Evolutionary conservation across 2,888 invertebrate genomes (phyloP).

Genomic region (Trissolcus japonicus): DNA sequence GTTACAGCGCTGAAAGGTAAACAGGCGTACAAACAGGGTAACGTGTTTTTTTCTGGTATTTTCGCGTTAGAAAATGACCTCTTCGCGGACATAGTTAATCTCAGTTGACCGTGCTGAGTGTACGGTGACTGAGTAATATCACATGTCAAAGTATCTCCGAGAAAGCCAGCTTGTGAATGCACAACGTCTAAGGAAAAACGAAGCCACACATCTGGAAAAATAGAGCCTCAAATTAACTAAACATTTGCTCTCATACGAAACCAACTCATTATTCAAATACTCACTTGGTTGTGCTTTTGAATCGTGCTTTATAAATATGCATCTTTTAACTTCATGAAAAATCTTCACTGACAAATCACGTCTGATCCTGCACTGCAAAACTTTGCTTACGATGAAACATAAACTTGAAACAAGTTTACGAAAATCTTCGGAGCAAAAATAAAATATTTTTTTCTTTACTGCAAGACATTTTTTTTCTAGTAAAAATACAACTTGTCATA

Average conservation of each 20-base stretch:
- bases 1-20: constrained; percentile 1
- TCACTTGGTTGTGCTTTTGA: constrained; percentile 3
- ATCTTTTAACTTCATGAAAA: constrained; percentile 4
- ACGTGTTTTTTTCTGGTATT: constrained; percentile 16
- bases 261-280: constrained; percentile 14
- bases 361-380: neutral
- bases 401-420: too few relatives aligned
- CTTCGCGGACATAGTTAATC: constrained; percentile 12
- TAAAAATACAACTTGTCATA: neutral
- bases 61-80: constrained; percentile 18
- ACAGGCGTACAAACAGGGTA: constrained; percentile 7
- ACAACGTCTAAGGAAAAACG: neutral
- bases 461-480: too few relatives aligned
- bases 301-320: constrained; percentile 11
- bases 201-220: constrained; percentile 13
- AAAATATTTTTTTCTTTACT: too few relatives aligned
- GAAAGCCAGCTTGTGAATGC: neutral
- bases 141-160: constrained; percentile 23
- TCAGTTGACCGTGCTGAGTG: constrained; percentile 29
- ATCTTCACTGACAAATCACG: constrained; percentile 1
- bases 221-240: constrained; percentile 24
- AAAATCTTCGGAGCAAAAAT: too few relatives aligned
- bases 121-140: constrained; percentile 23
- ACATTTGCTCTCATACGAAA: constrained; percentile 1
- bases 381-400: neutral